A percentile compares a stretch with the other conserved stretches of the same genome.
Conservation (phyloP, 2,113 vertebrate species). For the Lanius collurio region DNA sequence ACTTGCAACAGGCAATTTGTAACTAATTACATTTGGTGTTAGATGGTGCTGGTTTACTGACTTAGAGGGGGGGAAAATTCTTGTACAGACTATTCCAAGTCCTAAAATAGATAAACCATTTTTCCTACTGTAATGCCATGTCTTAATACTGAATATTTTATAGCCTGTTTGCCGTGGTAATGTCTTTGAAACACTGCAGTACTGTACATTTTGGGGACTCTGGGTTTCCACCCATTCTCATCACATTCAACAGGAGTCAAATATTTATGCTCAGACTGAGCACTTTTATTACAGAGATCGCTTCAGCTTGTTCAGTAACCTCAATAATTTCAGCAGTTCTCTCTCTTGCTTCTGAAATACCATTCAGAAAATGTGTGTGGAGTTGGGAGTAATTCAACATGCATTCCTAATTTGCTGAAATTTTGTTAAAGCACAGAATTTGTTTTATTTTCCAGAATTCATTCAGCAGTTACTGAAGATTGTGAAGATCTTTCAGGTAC, state of each 20-base stretch:
- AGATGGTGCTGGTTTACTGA: constrained; percentile 41
- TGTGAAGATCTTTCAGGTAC: not conserved
- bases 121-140: not conserved
- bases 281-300: not conserved
- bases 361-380: not conserved
- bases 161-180: not conserved
- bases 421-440: not conserved
- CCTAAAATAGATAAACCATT: constrained; percentile 12
- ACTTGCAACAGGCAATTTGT: constrained; percentile 69
- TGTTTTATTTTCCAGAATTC: not conserved
- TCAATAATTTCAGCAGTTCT: not conserved
- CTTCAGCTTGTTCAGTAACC: not conserved
- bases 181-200: not conserved
- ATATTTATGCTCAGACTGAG: not conserved
- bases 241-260: not conserved
- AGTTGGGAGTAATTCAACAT: not conserved
- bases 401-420: not conserved
- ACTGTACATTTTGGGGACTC: not conserved
- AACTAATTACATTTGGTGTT: constrained; percentile 66
- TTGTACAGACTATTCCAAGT: not conserved
- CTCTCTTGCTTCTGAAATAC: not conserved
- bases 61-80: not conserved
- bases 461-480: not conserved
- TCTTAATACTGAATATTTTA: not conserved
- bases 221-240: not conserved